Conservation (phyloP, 1,140 invertebrate species). For the Gyrodactylus salaris region DNA sequence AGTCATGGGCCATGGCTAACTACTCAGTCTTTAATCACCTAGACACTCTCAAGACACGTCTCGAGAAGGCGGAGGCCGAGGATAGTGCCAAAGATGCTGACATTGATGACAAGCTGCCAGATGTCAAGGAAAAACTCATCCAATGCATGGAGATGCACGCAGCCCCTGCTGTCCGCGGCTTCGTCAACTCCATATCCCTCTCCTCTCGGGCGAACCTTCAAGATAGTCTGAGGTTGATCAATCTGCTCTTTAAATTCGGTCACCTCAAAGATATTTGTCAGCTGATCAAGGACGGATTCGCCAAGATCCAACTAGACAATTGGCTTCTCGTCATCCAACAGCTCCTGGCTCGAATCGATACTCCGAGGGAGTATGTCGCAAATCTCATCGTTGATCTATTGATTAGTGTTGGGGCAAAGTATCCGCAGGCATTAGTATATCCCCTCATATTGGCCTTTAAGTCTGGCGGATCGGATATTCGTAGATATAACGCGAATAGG, state of each 20-base stretch:
- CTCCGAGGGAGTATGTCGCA: constrained; percentile 45
- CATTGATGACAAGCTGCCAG: not conserved
- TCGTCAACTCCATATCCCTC: constrained; percentile 67
- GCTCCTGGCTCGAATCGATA: constrained; percentile 81
- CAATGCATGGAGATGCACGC: not conserved
- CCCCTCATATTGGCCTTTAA: constrained; percentile 84
- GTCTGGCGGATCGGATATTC: constrained; percentile 43
- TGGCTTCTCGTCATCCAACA: constrained; percentile 97
- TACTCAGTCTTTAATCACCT: not conserved
- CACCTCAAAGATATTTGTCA: constrained; percentile 4
- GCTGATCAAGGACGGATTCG: constrained; percentile 45
- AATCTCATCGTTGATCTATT: constrained; percentile 60
- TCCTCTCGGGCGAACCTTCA: constrained; percentile 61
- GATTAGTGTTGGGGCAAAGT: constrained; percentile 49
- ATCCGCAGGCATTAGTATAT: constrained; percentile 67
- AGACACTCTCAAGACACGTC: not conserved
- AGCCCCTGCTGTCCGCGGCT: constrained; percentile 52
- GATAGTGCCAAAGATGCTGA: not conserved
- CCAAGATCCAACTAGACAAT: constrained; percentile 69
- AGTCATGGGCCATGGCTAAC: constrained; percentile 3
- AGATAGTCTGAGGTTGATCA: constrained; percentile 42
- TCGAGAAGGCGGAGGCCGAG: not conserved
- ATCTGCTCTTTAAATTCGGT: constrained; percentile 9
- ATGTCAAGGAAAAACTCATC: not conserved
- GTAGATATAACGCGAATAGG: constrained; percentile 46